Percentiles rank a stretch among this genome's conserved stretches.
phyloP scores from a whole-genome alignment of 2,113 vertebrate genomes.

The Haliaeetus leucogaster region DNA sequence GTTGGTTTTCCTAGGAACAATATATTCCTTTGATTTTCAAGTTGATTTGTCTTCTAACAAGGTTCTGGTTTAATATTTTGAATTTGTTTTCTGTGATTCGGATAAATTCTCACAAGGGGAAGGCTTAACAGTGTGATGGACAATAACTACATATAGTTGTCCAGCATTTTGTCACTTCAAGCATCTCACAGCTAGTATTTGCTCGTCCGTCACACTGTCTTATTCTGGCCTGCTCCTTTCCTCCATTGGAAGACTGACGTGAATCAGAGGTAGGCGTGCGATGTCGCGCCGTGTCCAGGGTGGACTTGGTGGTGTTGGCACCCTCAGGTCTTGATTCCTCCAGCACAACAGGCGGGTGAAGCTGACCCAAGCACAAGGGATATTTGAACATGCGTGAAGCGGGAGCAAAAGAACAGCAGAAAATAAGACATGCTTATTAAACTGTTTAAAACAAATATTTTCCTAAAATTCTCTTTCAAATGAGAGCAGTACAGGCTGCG shows the following conservation, averaged over 20 bases:
- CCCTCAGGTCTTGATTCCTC: not conserved
- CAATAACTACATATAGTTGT: not conserved
- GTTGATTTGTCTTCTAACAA: constrained; percentile 70
- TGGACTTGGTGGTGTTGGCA: not conserved
- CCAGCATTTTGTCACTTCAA: not conserved
- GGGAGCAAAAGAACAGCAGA: not conserved
- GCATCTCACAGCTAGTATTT: not conserved
- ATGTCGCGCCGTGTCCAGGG: rapidly evolving
- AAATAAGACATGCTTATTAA: not conserved
- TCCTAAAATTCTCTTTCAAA: not conserved
- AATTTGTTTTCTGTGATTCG: constrained; percentile 34
- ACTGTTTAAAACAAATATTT: constrained; percentile 15
- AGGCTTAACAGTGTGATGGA: constrained; percentile 14
- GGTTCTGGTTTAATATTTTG: constrained; percentile 58
- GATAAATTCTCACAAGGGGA: constrained; percentile 15
- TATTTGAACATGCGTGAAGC: not conserved
- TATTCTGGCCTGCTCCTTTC: not conserved
- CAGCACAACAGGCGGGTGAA: rapidly evolving
- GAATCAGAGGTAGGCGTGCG: rapidly evolving
- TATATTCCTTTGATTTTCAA: constrained; percentile 65
- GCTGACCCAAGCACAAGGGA: not conserved
- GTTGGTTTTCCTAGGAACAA: constrained; percentile 70
- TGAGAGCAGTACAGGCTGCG: not conserved
- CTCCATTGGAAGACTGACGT: not conserved
- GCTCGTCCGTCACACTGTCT: rapidly evolving